Evolutionary conservation across 1,140 invertebrate species (phyloP).

Genomic region (Cydia pomonella): DNA sequence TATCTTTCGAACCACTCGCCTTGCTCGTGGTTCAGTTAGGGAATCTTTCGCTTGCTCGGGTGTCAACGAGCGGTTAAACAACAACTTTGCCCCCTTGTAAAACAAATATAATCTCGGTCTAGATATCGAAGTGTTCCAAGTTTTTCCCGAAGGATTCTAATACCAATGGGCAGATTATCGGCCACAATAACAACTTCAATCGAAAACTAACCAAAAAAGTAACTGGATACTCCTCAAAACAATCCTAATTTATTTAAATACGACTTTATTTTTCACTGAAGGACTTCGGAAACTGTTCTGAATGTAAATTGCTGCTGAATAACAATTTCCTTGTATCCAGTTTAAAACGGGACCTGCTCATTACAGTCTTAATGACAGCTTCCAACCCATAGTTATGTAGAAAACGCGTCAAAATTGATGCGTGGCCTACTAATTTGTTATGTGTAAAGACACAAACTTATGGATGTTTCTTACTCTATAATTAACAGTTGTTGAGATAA

Average conservation of each 20-base stretch:
- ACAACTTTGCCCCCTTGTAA: too few relatives aligned
- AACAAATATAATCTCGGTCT: background rate
- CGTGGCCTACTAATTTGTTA: background rate
- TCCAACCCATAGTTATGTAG: conserved; percentile 15
- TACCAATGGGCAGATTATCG: conserved; percentile 57
- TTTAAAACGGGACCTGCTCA: background rate
- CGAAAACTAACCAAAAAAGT: conserved; percentile 55
- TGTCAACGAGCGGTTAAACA: too few relatives aligned
- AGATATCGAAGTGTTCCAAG: background rate
- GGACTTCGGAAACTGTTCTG: background rate
- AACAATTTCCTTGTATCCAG: conserved; percentile 22
- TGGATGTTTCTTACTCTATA: background rate
- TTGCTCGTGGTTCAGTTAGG: too few relatives aligned
- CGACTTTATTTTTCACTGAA: conserved; percentile 20
- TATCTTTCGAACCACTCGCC: too few relatives aligned
- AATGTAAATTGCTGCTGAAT: conserved; percentile 18
- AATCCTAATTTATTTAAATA: conserved; percentile 19
- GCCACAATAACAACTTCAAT: conserved; percentile 42
- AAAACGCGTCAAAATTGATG: background rate
- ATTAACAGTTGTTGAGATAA: background rate
- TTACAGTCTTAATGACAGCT: conserved; percentile 12
- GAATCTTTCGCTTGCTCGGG: too few relatives aligned
- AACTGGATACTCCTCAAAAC: conserved; percentile 31
- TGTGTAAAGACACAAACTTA: conserved; percentile 27
- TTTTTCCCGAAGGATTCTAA: conserved; percentile 15